Percentiles rank a stretch among this genome's conserved stretches.
phyloP scores from a whole-genome alignment of 2,113 vertebrate genomes.

The Falcunculus frontatus region DNA sequence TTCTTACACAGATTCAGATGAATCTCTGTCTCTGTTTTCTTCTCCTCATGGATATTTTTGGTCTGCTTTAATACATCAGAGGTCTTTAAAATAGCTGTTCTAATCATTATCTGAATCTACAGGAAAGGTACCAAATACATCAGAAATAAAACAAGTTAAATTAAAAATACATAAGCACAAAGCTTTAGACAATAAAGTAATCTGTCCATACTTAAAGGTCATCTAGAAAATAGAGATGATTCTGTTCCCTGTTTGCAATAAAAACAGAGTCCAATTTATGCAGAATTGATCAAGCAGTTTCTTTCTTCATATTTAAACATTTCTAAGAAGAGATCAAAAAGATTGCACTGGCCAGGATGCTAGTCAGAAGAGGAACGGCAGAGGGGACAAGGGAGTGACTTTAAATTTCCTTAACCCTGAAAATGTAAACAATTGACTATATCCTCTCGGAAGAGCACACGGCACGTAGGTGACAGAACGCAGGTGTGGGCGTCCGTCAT shows the following conservation, averaged over 20 bases:
- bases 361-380: not conserved
- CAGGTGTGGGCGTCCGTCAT: slow-evolving; percentile 37
- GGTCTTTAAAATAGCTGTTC: not conserved
- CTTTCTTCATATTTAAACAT: not conserved
- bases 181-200: slow-evolving; percentile 14
- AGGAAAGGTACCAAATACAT: slow-evolving; percentile 5
- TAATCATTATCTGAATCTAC: not conserved
- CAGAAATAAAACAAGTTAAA: slow-evolving; percentile 32
- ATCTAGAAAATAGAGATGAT: not conserved
- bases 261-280: not conserved
- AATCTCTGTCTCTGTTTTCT: not conserved
- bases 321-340: not conserved
- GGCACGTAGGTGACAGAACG: slow-evolving; percentile 15
- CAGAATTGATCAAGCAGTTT: not conserved
- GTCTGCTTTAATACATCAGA: not conserved
- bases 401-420: not conserved
- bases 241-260: not conserved
- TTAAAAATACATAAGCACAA: slow-evolving; percentile 13
- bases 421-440: not conserved
- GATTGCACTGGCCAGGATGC: not conserved
- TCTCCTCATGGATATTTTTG: not conserved
- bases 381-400: not conserved
- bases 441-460: not conserved
- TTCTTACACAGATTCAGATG: not conserved
- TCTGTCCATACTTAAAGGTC: not conserved